Evolutionary conservation across 2,113 vertebrate species (phyloP).

Genomic region (Stomatorhinus ivindoensis): DNA sequence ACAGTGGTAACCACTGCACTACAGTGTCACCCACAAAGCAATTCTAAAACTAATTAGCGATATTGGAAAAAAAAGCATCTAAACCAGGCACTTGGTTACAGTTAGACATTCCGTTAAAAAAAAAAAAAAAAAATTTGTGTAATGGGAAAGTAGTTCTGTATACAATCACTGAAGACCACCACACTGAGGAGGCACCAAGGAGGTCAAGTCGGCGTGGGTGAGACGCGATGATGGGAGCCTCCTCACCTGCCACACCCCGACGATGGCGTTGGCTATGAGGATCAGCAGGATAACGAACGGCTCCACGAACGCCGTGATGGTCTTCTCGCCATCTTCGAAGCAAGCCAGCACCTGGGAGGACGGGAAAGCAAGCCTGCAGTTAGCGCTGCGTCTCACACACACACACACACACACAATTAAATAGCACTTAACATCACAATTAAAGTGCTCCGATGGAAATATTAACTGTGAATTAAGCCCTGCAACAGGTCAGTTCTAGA

Average conservation of each 20-base stretch:
- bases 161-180: background rate
- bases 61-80: background rate
- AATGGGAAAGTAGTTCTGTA: background rate
- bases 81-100: background rate
- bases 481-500: background rate
- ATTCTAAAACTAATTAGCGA: too few species aligned
- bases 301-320: slow-evolving; percentile 9
- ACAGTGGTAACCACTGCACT: background rate
- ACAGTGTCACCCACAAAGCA: background rate
- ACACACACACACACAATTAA: background rate
- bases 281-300: slow-evolving; percentile 9
- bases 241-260: slow-evolving; percentile 15
- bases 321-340: slow-evolving; percentile 15
- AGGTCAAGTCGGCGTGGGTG: background rate
- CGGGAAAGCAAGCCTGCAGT: background rate
- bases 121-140: background rate
- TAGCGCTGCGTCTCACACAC: background rate
- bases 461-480: background rate
- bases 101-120: background rate
- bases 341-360: slow-evolving; percentile 5
- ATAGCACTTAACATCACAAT: too few species aligned
- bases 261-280: slow-evolving; percentile 14
- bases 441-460: background rate
- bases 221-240: background rate
- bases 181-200: background rate